Conservation (phyloP, 37 sponge, comb jelly and placozoan genomes). For the Amphimedon queenslandica region DNA sequence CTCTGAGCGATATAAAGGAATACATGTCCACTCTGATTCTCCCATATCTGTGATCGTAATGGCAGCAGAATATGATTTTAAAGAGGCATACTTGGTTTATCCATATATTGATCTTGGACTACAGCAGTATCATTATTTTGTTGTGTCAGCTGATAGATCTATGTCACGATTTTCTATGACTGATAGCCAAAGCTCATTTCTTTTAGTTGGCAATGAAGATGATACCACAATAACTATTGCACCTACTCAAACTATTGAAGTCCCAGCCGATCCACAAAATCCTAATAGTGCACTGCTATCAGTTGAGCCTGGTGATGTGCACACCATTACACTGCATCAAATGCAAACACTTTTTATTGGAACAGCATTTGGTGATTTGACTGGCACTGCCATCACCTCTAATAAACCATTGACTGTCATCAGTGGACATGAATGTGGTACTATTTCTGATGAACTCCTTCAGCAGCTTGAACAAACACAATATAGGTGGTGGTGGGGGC, state of each 20-base stretch:
- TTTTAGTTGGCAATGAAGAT: not conserved
- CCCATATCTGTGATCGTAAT: not conserved
- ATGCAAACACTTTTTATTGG: not conserved
- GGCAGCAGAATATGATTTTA: not conserved
- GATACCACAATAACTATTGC: not conserved
- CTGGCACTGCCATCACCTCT: not conserved
- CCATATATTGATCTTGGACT: not conserved
- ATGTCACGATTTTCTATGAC: not conserved
- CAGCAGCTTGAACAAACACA: too few species aligned
- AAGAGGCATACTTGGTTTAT: not conserved
- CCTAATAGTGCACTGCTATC: not conserved
- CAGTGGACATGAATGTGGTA: constrained; percentile 3
- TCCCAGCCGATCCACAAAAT: not conserved
- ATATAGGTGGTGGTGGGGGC: too few species aligned
- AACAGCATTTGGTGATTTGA: not conserved
- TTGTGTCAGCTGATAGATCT: not conserved
- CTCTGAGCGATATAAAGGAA: not conserved
- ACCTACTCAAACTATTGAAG: not conserved
- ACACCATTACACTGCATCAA: not conserved
- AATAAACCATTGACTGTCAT: not conserved
- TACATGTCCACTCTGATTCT: not conserved
- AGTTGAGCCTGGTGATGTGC: not conserved
- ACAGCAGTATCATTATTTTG: not conserved
- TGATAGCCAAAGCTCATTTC: too few species aligned
- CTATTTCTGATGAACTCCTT: not conserved